Evolutionary conservation across 2,113 vertebrate species (phyloP).

Genomic region (Triplophysa rosa): DNA sequence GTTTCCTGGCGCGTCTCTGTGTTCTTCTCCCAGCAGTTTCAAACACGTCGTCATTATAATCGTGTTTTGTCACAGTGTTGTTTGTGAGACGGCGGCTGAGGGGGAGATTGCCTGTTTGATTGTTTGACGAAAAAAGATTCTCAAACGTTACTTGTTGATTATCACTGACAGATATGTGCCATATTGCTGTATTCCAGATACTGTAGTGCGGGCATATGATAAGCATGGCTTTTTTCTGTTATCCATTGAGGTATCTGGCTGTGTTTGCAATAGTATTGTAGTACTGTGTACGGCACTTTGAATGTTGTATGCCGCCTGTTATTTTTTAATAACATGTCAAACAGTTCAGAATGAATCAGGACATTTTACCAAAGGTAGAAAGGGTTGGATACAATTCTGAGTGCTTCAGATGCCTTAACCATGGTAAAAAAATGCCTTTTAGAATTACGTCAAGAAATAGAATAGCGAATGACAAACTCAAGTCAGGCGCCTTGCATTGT

Average conservation of each 20-base stretch:
- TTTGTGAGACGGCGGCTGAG: not conserved
- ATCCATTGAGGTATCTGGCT: constrained; percentile 2
- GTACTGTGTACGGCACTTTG: not conserved
- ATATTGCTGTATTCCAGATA: constrained; percentile 2
- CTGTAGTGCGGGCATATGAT: constrained; percentile 1
- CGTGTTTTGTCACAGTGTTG: constrained; percentile 23
- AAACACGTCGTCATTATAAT: constrained; percentile 24
- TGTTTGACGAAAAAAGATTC: constrained; percentile 18
- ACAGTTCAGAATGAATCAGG: no score
- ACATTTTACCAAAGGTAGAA: no score
- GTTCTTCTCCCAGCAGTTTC: not conserved
- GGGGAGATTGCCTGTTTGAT: constrained; percentile 1
- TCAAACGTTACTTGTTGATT: not conserved
- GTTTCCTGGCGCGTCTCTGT: not conserved
- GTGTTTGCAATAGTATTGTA: not conserved
- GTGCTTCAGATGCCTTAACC: no score
- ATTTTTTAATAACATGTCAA: no score
- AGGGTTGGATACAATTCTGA: no score
- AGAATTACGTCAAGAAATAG: no score
- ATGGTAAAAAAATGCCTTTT: no score
- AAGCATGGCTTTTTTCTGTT: not conserved
- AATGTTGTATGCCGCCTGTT: no score
- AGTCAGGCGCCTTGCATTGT: no score
- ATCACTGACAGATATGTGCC: constrained; percentile 7
- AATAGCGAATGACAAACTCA: no score